phyloP scores from a whole-genome alignment of 2,888 invertebrate genomes.

The Melangyna quadrimaculata region DNA sequence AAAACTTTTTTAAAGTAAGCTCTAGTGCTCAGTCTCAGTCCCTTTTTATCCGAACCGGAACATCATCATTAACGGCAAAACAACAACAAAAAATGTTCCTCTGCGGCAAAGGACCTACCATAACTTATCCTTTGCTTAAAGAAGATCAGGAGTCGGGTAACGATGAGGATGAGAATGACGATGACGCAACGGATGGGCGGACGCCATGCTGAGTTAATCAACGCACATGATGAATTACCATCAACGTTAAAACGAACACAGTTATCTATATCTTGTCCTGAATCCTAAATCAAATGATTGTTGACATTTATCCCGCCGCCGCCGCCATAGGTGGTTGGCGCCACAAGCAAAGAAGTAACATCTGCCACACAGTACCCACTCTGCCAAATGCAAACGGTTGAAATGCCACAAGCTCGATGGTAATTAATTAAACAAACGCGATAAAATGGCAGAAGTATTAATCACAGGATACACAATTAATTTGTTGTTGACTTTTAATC shows the following conservation, averaged over 20 bases:
- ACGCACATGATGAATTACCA: conserved; percentile 55
- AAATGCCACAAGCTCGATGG: conserved; percentile 54
- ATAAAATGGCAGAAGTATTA: conserved; percentile 56
- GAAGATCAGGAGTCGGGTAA: background rate
- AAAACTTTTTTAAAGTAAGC: conserved; percentile 16
- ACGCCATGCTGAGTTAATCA: conserved; percentile 32
- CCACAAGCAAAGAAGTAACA: background rate
- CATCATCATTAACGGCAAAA: conserved; percentile 42
- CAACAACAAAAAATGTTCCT: too few relatives aligned
- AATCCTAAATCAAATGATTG: conserved; percentile 51
- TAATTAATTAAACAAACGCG: conserved; percentile 64
- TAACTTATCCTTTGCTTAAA: background rate
- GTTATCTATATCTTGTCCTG: conserved; percentile 12
- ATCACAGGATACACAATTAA: conserved; percentile 59
- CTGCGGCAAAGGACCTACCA: conserved; percentile 5
- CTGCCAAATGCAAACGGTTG: background rate
- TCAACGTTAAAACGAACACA: conserved; percentile 26
- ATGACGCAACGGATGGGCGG: conserved; percentile 14
- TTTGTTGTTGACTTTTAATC: conserved; percentile 66
- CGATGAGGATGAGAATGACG: background rate
- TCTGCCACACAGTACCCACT: background rate
- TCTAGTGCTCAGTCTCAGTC: background rate
- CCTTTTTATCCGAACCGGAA: background rate
- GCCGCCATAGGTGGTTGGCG: conserved; percentile 27
- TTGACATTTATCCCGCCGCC: conserved; percentile 46